Evolutionary conservation across 2,888 invertebrate species (phyloP).

Genomic region (Macrophya alboannulata): DNA sequence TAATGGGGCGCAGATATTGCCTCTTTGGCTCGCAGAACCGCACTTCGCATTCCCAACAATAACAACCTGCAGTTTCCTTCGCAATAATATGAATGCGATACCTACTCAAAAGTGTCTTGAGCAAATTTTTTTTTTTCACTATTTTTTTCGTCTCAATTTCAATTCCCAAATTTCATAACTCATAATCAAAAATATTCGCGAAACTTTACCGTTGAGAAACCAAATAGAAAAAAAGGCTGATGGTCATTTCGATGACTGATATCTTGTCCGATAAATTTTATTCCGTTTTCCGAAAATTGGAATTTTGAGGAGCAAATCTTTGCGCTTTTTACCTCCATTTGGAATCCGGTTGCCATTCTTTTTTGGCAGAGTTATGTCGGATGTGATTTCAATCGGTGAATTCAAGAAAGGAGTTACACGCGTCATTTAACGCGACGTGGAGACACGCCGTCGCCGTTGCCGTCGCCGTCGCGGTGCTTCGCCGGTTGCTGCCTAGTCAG

Average conservation of each 20-base stretch:
- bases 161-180: not conserved
- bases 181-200: not conserved
- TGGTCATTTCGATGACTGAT: too few species aligned
- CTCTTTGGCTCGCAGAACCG: slow-evolving; percentile 32
- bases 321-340: not conserved
- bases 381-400: slow-evolving; percentile 29
- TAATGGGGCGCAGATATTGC: slow-evolving; percentile 50
- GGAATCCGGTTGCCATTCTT: not conserved
- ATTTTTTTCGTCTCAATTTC: not conserved
- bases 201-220: not conserved
- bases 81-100: not conserved
- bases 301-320: not conserved
- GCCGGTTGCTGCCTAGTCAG: slow-evolving; percentile 28
- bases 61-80: slow-evolving; percentile 3
- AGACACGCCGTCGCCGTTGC: slow-evolving; percentile 28
- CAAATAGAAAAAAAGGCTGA: not conserved
- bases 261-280: not conserved
- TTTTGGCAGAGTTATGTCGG: not conserved
- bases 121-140: not conserved
- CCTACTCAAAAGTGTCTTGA: not conserved
- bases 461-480: slow-evolving; percentile 26
- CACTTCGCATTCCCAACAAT: slow-evolving; percentile 33
- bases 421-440: slow-evolving; percentile 50
- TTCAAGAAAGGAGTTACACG: slow-evolving; percentile 50
- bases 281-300: not conserved